phyloP scores from a whole-genome alignment of 2,888 invertebrate species.

The Hypolimnas misippus region DNA sequence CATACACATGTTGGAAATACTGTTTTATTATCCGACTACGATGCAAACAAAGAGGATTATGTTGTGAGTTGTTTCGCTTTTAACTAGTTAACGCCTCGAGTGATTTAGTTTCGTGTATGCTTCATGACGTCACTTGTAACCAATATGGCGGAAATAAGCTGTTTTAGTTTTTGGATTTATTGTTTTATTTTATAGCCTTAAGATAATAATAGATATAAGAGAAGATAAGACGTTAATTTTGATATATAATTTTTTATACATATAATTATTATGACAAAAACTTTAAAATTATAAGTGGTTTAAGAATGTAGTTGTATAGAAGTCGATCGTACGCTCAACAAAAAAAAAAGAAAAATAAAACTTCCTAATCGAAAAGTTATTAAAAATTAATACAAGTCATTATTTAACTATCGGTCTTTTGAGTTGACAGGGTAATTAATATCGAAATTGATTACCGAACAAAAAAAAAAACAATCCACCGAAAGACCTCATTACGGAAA shows the following conservation, averaged over 20 bases:
- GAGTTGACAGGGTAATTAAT: slow-evolving; percentile 38
- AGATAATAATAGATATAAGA: too few species aligned
- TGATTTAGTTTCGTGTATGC: background rate
- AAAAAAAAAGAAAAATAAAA: background rate
- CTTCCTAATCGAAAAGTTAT: background rate
- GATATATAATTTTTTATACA: too few species aligned
- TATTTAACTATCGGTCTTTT: slow-evolving; percentile 28
- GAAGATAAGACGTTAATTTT: too few species aligned
- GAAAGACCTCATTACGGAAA: slow-evolving; percentile 58
- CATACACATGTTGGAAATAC: slow-evolving; percentile 1
- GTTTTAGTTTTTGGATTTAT: too few species aligned
- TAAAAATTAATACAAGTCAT: slow-evolving; percentile 27
- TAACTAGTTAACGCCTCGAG: background rate
- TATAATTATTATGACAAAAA: too few species aligned
- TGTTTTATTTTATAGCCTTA: too few species aligned
- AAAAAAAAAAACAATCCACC: slow-evolving; percentile 25
- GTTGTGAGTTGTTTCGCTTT: background rate
- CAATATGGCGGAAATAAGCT: background rate
- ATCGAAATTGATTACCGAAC: slow-evolving; percentile 34
- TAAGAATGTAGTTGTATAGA: too few species aligned
- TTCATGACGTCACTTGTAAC: slow-evolving; percentile 7
- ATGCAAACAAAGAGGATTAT: background rate
- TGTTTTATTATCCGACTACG: slow-evolving; percentile 9
- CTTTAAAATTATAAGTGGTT: too few species aligned
- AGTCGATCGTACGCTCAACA: too few species aligned